Percentiles rank a stretch among this genome's conserved stretches.
Evolutionary conservation across 2,113 vertebrate species (phyloP).

Genomic region (Spheniscus mendiculus): DNA sequence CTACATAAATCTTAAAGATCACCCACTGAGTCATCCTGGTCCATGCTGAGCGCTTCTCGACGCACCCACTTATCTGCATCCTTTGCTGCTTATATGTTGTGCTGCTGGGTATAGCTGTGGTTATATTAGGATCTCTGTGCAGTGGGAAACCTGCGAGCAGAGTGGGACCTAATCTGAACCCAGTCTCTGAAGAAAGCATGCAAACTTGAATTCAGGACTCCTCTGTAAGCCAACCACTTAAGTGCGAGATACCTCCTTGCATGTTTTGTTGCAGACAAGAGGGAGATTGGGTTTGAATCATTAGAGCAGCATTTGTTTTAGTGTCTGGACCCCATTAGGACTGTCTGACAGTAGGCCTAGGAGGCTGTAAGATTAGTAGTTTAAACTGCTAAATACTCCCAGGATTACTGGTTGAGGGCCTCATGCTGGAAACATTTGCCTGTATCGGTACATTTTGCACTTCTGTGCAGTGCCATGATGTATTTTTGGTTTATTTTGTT

Average conservation of each 20-base stretch:
- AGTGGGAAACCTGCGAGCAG: not conserved
- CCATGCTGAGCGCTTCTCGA: not conserved
- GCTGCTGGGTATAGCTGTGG: not conserved
- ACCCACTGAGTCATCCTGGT: not conserved
- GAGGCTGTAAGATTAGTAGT: not conserved
- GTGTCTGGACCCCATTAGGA: not conserved
- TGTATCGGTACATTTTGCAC: not conserved
- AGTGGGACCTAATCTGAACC: not conserved
- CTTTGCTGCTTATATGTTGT: not conserved
- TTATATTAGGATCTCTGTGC: not conserved
- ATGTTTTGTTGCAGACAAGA: not conserved
- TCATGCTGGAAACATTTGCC: not conserved
- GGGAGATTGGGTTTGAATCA: not conserved
- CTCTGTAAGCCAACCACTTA: not conserved
- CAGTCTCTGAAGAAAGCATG: rapidly evolving
- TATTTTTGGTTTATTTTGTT: not conserved
- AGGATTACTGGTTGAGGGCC: not conserved
- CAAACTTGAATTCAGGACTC: not conserved
- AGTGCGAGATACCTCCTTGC: not conserved
- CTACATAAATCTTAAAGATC: not conserved
- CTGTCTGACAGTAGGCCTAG: not conserved
- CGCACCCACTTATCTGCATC: not conserved
- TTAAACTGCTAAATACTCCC: not conserved
- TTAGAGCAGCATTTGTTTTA: not conserved
- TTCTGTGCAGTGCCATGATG: not conserved